Base-by-base conservation (phyloP, 2,888 invertebrate genomes). In the Netelia melanura region DNA sequence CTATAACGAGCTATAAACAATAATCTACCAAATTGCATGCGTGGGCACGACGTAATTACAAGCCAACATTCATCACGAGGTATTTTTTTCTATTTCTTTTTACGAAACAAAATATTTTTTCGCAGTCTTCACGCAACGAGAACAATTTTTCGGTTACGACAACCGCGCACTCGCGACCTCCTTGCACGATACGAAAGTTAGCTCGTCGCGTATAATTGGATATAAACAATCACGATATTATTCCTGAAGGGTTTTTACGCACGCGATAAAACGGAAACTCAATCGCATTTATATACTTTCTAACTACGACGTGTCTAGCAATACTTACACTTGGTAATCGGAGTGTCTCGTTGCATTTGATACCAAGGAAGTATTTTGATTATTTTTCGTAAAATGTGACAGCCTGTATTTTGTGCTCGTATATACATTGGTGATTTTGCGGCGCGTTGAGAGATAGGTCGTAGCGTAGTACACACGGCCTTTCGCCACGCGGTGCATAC, bases 141-240 rank as follows among this genome's bases (percentile, higher is more conserved):
- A 17, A 17, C 17, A 17, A 25, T 25, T 25, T 30, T 30, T 30
- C 30, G 5, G 5, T 30, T 17, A 17, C 17, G 30, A 0, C 30
- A 30, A 0, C 5, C 30, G 30, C 30, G 30, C 17, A 17, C 17
- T 25, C 1, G 25, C 25, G 2, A 30, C 30, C 0, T 30, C 30
- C 30, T 30, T 5, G 17, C 3, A 30, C 30, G 30, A 30, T 5
- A 30, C 30, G 30, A 30, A 5, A 30, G 25, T 9, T 68, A 65
- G 86, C 88, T 88, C 85, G 87, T 88, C 88, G 87, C 88, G 88
- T 78, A 87, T 88, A 88, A 88, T 88, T 88, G 88, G 88, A 43
- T 72, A 79, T 78, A 84, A 72, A 84, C 79, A 54, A 71, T 70
- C 48, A 43, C 79, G 61, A 17, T 17, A 17, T 17, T 44, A 72